Base-by-base conservation (phyloP, 2,888 invertebrate species). In the Globia sparganii region DNA sequence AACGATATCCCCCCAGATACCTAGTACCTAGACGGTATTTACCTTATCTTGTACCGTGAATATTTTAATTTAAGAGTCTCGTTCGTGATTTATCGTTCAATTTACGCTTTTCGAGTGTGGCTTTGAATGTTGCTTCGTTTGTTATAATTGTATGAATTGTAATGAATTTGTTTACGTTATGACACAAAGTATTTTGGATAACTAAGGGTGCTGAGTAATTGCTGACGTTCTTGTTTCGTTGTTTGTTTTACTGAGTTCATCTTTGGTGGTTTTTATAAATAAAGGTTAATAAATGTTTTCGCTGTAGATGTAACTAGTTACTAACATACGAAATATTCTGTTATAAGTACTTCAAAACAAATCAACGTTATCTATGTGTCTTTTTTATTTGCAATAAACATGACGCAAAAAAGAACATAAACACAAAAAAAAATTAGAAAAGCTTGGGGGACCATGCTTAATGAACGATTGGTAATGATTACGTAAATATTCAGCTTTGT, bases 11-110 rank as follows among this genome's bases (percentile, higher is more conserved):
- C 71, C 70, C 78, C 76, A 67, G 80, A 75, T 75, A n/a, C n/a
- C n/a, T n/a, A 73, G 76, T 80, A 82, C 76, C 59, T 77, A 61
- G 73, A 58, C 79, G 72, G 80, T 85, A 84, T 84, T 84, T 83
- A 80, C 80, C 80, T 80, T 84, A 80, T 85, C 78, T 77, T 80
- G 83, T 72, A 79, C 77, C 62, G 81, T 77, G 77, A 82, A 87
- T 85, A 84, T 88, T 87, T 87, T 82, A 86, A 87, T 88, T 84
- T 85, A 74, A 76, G 79, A 81, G 66, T 71, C 68, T 74, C 73
- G 69, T 82, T 75, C 66, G 72, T 69, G 86, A 87, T 85, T 84
- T 86, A 85, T 87, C 72, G 75, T 80, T 80, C 69, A 83, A 81
- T 87, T 85, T 85, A 72, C 62, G 67, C 68, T 61, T 72, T 79